Conservation (phyloP, 2,888 invertebrate genomes). For the Biston betularia region DNA sequence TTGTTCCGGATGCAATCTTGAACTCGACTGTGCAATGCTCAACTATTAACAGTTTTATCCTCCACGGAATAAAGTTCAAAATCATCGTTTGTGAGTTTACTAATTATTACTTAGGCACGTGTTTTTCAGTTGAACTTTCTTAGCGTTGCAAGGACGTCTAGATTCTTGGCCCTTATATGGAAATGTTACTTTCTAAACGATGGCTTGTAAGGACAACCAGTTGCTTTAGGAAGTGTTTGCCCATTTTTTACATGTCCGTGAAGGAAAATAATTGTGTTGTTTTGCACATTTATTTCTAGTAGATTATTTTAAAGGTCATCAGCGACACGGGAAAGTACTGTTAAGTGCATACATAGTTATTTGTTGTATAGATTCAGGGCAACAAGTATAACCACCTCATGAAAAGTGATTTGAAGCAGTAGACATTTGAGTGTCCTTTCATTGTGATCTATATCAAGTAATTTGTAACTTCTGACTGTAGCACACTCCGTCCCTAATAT, state of each 20-base stretch:
- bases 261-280: constrained; percentile 29
- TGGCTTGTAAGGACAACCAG: constrained; percentile 25
- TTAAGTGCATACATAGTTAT: too few species aligned
- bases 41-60: not conserved
- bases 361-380: too few species aligned
- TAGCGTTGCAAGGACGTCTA: constrained; percentile 28
- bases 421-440: too few species aligned
- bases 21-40: constrained; percentile 2
- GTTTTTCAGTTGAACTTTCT: constrained; percentile 27
- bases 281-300: constrained; percentile 18
- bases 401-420: too few species aligned
- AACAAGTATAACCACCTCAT: too few species aligned
- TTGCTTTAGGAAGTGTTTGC: constrained; percentile 24
- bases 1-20: constrained; percentile 26
- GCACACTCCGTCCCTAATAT: too few species aligned
- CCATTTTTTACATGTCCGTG: constrained; percentile 22
- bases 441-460: too few species aligned
- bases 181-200: constrained; percentile 24
- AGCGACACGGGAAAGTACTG: not conserved
- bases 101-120: constrained; percentile 27
- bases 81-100: not conserved
- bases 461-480: too few species aligned
- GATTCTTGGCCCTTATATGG: constrained; percentile 22
- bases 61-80: constrained; percentile 2
- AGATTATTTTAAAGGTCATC: constrained; percentile 7